Base-by-base conservation (phyloP, 2,797 vertebrate species). In the Anas bernieri region DNA sequence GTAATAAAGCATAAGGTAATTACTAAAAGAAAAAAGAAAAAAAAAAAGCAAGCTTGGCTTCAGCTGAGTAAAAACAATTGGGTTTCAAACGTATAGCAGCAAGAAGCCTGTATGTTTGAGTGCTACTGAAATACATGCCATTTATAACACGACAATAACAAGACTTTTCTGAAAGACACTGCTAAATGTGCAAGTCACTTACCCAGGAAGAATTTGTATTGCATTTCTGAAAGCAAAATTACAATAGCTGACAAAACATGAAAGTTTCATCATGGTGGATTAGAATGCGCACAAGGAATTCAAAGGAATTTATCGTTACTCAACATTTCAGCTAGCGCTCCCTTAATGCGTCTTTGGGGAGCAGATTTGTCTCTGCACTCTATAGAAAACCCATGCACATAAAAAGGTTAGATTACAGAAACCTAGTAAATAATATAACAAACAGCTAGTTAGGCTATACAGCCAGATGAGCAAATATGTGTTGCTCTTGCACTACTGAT, bases 231-330 rank as follows among this genome's bases (percentile, higher is more conserved):
- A 97, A 97, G 97, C 96, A 97, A 98, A 98, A 98, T 98, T 97
- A 97, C 97, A 98, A 98, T 93, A 98, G 92, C 97, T 98, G 98
- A 97, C 98, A 98, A 98, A 98, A 97, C 97, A 98, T 95, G 96
- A 97, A 98, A 94, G 95, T 97, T 98, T 97, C 95, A 97, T 97
- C 96, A 67, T 95, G 90, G 97, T 94, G 96, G 96, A 94, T 98
- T 96, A 97, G 97, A 97, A 96, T 30, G 61, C 41, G 6, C 88
- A 91, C 83, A 35, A 98, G 96, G 96, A 97, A 94, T 96, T 97
- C 93, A 94, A 89, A 98, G 96, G 97, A 98, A 97, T 98, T 96
- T 97, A 94, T 94, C 90, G 7, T 97, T 98, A 97, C 97, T 98
- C 97, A 97, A 97, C 97, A 96, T 96, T 98, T 97, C 97, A 97